Evolutionary conservation across 2,113 vertebrate species (phyloP), one percentile per base, ranked within the genome.

Genomic region (Tupaia chinensis): DNA sequence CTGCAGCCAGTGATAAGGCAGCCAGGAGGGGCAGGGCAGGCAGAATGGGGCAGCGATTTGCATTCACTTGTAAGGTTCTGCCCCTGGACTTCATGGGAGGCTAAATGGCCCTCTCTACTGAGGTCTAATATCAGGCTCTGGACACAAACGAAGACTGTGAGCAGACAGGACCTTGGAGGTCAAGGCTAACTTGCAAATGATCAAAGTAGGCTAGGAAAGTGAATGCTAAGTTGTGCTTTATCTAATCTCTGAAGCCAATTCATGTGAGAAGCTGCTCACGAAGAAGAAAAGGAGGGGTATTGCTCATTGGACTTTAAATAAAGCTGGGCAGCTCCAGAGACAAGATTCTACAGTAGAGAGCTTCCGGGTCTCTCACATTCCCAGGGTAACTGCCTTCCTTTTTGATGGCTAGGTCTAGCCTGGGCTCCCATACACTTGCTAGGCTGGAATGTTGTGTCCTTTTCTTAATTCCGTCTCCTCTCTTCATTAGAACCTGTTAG

Each of bases 271-370:
- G 25, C 27, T 68, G 70, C 32, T 76, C 53, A 60, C 1, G 17
- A 29, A 73, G 32, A 22, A 11, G n/a, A 29, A 22, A n/a, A 76
- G 58, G 8, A 65, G 32, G 9, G 25, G 56, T 11, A 60, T 17
- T 1, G 17, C 44, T 27, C 27, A 4, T 13, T 5, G 9, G 87
- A 22, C 17, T 58, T 44, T 74, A 12, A 81, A 9, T 5, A 76
- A 54, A 96, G 32, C 66, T 27, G 0, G 9, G 5, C 23, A 61
- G 12, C 60, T 15, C n/a, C 25, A 53, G 12, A 77, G 60, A 63
- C 16, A n/a, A 73, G 27, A 15, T 32, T 22, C 66, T 10, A 8
- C 4, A 0, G 9, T 1, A 9, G 27, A 27, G 17, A n/a, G 0
- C 11, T 15, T 44, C 60, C 7, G 9, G n/a, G 15, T 56, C 32